Evolutionary conservation across 53 echinoderm and acorn worm genomes (phyloP).

Genomic region (Luidia sarsii): DNA sequence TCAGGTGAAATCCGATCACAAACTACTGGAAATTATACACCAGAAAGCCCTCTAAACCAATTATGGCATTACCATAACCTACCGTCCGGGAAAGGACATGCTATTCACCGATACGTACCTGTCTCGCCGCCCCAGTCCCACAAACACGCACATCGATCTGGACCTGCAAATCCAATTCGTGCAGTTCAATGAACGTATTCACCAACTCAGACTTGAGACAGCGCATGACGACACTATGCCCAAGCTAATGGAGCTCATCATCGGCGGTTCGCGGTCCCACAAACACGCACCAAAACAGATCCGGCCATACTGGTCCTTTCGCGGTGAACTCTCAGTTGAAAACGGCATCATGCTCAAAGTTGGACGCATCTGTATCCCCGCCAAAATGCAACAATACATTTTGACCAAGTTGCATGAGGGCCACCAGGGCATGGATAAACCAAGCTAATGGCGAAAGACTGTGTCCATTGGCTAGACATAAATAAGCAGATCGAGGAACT

Average conservation of each 20-base stretch:
- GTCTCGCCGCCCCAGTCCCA: constrained; percentile 7
- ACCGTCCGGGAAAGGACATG: constrained; percentile 45
- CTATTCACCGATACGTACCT: constrained; percentile 53
- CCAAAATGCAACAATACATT: not conserved
- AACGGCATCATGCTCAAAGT: constrained; percentile 50
- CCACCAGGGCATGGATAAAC: constrained; percentile 49
- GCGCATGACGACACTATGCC: constrained; percentile 19
- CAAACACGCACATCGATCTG: constrained; percentile 35
- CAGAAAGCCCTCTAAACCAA: constrained; percentile 55
- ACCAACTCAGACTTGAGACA: constrained; percentile 17
- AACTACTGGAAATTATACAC: constrained; percentile 75
- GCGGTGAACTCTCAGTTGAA: constrained; percentile 46
- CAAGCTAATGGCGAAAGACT: constrained; percentile 47
- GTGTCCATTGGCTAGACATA: constrained; percentile 44
- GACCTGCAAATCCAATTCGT: constrained; percentile 43
- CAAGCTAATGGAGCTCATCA: constrained; percentile 35
- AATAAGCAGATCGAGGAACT: constrained; percentile 15
- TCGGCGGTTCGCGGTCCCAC: constrained; percentile 52
- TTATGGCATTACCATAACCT: constrained; percentile 37
- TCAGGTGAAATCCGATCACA: constrained; percentile 71
- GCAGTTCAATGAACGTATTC: constrained; percentile 23
- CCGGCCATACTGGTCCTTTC: constrained; percentile 27
- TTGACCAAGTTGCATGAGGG: constrained; percentile 39
- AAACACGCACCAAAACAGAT: constrained; percentile 34
- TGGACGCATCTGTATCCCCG: constrained; percentile 46